These are phyloP conservation scores for Drosophila lutescens DNA, from an alignment of 2,888 invertebrate species.

Conservation along the genomic window DNA sequence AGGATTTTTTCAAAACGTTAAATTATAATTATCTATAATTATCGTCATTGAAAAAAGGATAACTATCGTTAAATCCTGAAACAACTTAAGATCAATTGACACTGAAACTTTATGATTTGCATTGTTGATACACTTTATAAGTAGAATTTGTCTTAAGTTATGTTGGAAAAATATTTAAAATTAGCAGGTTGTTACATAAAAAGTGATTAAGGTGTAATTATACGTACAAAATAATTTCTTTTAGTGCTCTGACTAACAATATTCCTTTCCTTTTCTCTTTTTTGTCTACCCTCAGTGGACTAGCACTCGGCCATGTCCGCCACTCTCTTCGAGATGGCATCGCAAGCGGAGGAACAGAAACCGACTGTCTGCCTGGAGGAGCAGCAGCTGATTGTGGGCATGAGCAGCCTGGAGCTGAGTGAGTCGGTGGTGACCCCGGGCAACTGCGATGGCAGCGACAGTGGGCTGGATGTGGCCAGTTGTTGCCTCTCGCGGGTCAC, in stretches of 20 bases:
- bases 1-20: too few relatives aligned
- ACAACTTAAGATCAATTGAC: too few relatives aligned
- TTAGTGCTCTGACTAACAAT: slow-evolving; percentile 4
- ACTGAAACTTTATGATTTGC: too few relatives aligned
- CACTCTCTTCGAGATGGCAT: slow-evolving; percentile 66
- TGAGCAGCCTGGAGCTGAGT: slow-evolving; percentile 78
- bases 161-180: not conserved
- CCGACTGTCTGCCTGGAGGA: slow-evolving; percentile 45
- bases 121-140: too few relatives aligned
- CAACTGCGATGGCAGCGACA: slow-evolving; percentile 89
- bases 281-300: slow-evolving; percentile 29
- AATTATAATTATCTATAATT: too few relatives aligned
- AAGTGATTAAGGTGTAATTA: too few relatives aligned
- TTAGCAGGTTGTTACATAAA: too few relatives aligned
- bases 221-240: too few relatives aligned
- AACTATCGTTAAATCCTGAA: too few relatives aligned
- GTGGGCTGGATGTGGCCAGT: slow-evolving; percentile 89
- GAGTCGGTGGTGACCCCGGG: slow-evolving; percentile 40
- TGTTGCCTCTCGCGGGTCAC: slow-evolving; percentile 81
- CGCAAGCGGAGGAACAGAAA: slow-evolving; percentile 49
- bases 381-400: slow-evolving; percentile 61
- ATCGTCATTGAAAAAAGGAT: too few relatives aligned
- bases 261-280: not conserved
- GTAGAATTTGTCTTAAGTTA: too few relatives aligned
- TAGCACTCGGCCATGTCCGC: slow-evolving; percentile 61